Evolutionary conservation across 2,888 invertebrate genomes (phyloP), one percentile per base, ranked within the genome.

Genomic region (Koerneria pararmatus): DNA sequence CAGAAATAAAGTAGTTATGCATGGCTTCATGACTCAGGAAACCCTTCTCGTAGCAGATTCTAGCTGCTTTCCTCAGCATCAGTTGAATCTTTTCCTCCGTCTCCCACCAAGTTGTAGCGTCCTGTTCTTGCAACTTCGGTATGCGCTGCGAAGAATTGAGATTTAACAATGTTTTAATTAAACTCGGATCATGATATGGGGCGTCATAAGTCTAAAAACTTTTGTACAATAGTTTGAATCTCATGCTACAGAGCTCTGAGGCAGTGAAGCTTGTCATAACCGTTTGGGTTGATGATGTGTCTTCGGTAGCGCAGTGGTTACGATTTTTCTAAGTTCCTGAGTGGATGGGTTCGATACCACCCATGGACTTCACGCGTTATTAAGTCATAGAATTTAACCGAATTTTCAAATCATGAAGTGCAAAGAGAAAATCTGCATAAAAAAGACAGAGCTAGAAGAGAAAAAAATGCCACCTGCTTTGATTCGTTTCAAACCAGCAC

Each of bases 1-100:
- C 95, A 68, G 95, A 95, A 95, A 97, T 97, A 83, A 94, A 95
- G 84, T 95, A 97, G 85, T 94, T 95, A 82, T 97, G 97, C 89
- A 92, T 93, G 0, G 90, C 90, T 64, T 95, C 94, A 76, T 91
- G 90, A 79, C 91, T 91, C 82, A 97, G 90, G 84, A 91, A 91
- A 5, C 91, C 91, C 73, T 89, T 87, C 35, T 90, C 90, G 80
- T 88, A 90, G 22, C 95, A 87, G n/a, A 92, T 91, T 35, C 89
- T 88, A 0, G 95, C 90, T 29, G 72, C 93, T 85, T 94, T 95
- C 11, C 95, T 87, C 74, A 97, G 89, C 27, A 95, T 86, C 83
- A 93, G 93, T 85, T 95, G 95, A 89, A 97, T 92, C 85, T 93
- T 94, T 48, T 89, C 89, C 67, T 97, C 88, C 0, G 93, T 95